These are phyloP conservation scores for Drosophila repletoides DNA, from an alignment of 1,140 invertebrate genomes.

Conservation along the genomic window DNA sequence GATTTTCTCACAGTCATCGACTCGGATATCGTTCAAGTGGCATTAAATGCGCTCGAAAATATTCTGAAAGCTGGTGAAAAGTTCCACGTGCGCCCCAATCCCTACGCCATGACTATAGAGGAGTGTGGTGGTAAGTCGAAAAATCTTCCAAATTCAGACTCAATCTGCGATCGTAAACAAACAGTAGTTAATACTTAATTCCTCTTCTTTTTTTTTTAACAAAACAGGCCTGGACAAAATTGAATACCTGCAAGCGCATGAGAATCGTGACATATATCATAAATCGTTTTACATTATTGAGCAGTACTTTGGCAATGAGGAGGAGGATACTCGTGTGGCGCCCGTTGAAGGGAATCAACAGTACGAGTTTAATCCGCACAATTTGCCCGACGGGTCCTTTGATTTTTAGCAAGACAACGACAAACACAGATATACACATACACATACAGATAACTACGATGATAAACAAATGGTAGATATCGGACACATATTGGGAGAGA, in stretches of 20 bases:
- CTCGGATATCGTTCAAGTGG: conserved; percentile 98
- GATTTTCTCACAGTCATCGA: conserved; percentile 97
- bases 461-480: conserved; percentile 9
- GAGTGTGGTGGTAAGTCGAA: conserved; percentile 94
- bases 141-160: neutral
- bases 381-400: conserved; percentile 89
- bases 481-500: neutral
- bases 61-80: conserved; percentile 96
- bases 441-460: conserved; percentile 4
- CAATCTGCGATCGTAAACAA: too few species aligned
- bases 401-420: conserved; percentile 86
- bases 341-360: conserved; percentile 92
- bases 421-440: conserved; percentile 24
- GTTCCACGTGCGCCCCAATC: conserved; percentile 89
- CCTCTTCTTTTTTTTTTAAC: too few species aligned
- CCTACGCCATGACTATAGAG: conserved; percentile 95
- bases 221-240: conserved; percentile 96
- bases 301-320: conserved; percentile 95
- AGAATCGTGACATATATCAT: conserved; percentile 98
- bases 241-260: conserved; percentile 97
- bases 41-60: conserved; percentile 97
- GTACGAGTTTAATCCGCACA: conserved; percentile 88
- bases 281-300: conserved; percentile 98
- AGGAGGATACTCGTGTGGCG: conserved; percentile 92
- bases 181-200: too few species aligned